Percentiles rank a stretch among this genome's conserved stretches.
These are phyloP conservation scores for Eristalis intricaria DNA, from an alignment of 2,888 invertebrate species.

Conservation along the genomic window DNA sequence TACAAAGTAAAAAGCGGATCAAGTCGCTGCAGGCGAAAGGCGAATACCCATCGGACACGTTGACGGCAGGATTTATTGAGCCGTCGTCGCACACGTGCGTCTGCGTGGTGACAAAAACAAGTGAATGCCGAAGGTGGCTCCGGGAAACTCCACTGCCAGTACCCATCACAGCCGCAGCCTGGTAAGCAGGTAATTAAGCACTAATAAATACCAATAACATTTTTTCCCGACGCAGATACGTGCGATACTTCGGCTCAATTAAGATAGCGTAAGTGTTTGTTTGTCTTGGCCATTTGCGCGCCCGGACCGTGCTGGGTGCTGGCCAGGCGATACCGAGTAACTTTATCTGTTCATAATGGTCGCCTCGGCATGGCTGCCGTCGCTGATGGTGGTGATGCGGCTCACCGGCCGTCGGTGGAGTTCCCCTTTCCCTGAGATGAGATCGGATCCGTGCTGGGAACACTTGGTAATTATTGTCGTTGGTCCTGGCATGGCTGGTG, in stretches of 20 bases:
- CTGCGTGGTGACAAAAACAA: background rate
- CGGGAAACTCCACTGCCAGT: background rate
- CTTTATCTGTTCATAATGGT: constrained; percentile 63
- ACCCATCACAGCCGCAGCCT: background rate
- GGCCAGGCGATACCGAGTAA: constrained; percentile 37
- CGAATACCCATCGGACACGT: background rate
- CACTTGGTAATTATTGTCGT: constrained; percentile 65
- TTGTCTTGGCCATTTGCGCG: constrained; percentile 60
- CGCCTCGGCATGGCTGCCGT: constrained; percentile 37
- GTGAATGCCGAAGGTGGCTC: background rate
- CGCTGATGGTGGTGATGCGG: constrained; percentile 11
- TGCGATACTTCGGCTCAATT: constrained; percentile 70
- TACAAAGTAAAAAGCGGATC: background rate
- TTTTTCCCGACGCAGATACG: constrained; percentile 57
- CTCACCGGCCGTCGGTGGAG: background rate
- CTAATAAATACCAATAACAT: constrained; percentile 69
- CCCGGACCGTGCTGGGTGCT: constrained; percentile 23
- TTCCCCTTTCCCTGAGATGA: background rate
- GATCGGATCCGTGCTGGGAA: constrained; percentile 31
- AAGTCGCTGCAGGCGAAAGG: background rate
- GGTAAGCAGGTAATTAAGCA: constrained; percentile 55
- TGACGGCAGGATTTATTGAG: background rate
- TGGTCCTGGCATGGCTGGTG: constrained; percentile 19
- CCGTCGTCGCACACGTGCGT: background rate
- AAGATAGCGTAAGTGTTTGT: constrained; percentile 70